Conservation (phyloP, 2,888 invertebrate genomes). For the Drosophila paramelanica region DNA sequence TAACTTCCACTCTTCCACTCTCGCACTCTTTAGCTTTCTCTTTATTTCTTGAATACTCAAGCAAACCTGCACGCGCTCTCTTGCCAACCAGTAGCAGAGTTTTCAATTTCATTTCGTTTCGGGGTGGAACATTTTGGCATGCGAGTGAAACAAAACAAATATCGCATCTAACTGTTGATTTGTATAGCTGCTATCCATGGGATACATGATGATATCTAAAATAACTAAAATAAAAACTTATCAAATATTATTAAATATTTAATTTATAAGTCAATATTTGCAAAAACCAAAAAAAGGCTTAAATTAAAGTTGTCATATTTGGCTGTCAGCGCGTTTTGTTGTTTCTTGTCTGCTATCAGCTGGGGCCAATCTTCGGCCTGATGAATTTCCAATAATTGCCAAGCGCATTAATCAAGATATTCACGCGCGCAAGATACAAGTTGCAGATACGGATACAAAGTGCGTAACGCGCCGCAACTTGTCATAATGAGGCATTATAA, state of each 20-base stretch:
- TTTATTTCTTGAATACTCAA: constrained; percentile 1
- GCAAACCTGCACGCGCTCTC: constrained; percentile 13
- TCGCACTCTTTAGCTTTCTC: background rate
- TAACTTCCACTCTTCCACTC: background rate
- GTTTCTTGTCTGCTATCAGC: background rate
- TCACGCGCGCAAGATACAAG: constrained; percentile 44
- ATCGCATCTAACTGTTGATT: constrained; percentile 68
- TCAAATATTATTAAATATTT: too few relatives aligned
- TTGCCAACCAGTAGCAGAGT: constrained; percentile 62
- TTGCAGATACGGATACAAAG: constrained; percentile 31
- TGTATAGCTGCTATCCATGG: constrained; percentile 36
- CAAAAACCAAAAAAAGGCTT: too few relatives aligned
- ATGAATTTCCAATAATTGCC: constrained; percentile 49
- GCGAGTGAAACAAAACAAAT: constrained; percentile 66
- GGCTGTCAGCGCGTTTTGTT: background rate
- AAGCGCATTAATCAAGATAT: constrained; percentile 68
- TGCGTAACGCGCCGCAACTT: constrained; percentile 63
- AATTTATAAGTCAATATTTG: too few relatives aligned
- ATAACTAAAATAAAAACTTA: background rate
- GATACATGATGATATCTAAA: constrained; percentile 42
- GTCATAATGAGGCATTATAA: constrained; percentile 66
- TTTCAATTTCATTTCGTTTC: constrained; percentile 45
- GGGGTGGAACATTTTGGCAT: constrained; percentile 24
- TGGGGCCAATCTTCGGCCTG: constrained; percentile 2
- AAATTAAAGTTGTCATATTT: background rate